phyloP scores from a whole-genome alignment of 2,888 invertebrate genomes.

The Cheilosia vernalis region DNA sequence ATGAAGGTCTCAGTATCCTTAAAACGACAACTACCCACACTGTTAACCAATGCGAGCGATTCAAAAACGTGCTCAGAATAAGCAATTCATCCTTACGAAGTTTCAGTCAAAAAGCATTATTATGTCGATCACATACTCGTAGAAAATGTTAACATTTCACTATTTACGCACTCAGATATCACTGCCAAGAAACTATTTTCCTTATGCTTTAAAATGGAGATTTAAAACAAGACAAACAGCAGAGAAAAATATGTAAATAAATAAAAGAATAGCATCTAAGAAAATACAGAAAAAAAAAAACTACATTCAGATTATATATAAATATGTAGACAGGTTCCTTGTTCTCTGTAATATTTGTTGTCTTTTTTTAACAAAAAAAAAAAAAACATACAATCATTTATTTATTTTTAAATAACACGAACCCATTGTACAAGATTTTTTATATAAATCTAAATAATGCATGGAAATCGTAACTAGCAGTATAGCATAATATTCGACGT shows the following conservation, averaged over 20 bases:
- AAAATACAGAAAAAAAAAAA: neutral
- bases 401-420: neutral
- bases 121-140: conserved; percentile 11
- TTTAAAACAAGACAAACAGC: conserved; percentile 17
- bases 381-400: neutral
- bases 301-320: neutral
- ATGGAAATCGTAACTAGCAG: conserved; percentile 7
- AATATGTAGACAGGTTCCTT: conserved; percentile 30
- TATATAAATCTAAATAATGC: neutral
- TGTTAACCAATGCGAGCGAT: too few species aligned
- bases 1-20: too few species aligned
- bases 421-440: neutral
- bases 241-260: neutral
- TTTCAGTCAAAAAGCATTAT: neutral
- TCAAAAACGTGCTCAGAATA: too few species aligned
- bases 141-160: conserved; percentile 46
- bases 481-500: neutral
- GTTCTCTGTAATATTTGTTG: neutral
- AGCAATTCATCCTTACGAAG: neutral
- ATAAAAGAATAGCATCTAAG: neutral
- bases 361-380: neutral
- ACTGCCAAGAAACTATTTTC: conserved; percentile 66
- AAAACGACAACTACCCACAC: too few species aligned
- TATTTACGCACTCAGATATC: conserved; percentile 64
- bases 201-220: conserved; percentile 34